These are phyloP conservation scores for Hypena proboscidalis DNA, from an alignment of 2,888 invertebrate species.

Conservation along the genomic window DNA sequence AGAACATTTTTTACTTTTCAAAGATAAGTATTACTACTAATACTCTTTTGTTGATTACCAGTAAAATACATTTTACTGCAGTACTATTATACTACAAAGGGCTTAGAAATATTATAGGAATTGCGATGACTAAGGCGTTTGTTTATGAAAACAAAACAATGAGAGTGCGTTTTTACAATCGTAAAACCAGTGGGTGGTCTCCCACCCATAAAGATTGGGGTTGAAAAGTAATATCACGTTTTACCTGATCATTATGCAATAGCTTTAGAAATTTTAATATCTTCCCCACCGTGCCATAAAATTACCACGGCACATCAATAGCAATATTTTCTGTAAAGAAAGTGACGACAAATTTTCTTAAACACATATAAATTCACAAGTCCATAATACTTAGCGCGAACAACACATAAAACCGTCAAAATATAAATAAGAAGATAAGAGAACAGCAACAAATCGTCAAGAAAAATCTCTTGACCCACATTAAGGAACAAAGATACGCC, in stretches of 20 bases:
- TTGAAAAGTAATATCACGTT: conserved; percentile 41
- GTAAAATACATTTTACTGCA: conserved; percentile 28
- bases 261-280: conserved; percentile 18
- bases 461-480: conserved; percentile 56
- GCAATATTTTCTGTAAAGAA: conserved; percentile 12
- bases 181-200: conserved; percentile 58
- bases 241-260: conserved; percentile 39
- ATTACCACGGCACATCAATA: conserved; percentile 16
- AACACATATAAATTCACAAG: conserved; percentile 38
- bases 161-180: conserved; percentile 54
- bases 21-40: conserved; percentile 30
- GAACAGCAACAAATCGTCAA: conserved; percentile 47
- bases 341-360: conserved; percentile 33
- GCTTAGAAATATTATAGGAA: conserved; percentile 52
- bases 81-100: conserved; percentile 37
- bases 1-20: too few relatives aligned
- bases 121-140: conserved; percentile 58
- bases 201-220: conserved; percentile 32
- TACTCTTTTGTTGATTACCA: conserved; percentile 29
- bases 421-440: conserved; percentile 43
- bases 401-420: conserved; percentile 48
- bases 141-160: conserved; percentile 61
- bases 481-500: conserved; percentile 46
- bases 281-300: conserved; percentile 15
- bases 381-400: conserved; percentile 31